Evolutionary conservation across 2,888 invertebrate genomes (phyloP).

Genomic region (Calliphora vomitoria): DNA sequence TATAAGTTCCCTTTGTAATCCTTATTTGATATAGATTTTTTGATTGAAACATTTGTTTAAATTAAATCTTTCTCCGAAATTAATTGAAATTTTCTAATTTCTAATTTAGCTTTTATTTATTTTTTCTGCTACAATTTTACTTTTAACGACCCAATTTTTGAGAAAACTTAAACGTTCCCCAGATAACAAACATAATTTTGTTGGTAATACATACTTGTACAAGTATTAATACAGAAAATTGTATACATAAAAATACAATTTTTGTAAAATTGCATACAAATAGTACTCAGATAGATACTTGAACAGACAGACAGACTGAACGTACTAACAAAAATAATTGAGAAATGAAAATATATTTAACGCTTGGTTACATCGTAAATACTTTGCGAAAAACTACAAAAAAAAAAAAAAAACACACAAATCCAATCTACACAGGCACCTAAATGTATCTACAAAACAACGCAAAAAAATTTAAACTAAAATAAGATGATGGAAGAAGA

Average conservation of each 20-base stretch:
- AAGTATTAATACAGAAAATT: constrained; percentile 29
- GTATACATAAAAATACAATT: constrained; percentile 37
- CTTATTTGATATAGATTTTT: no score
- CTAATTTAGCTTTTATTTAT: constrained; percentile 4
- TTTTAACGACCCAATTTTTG: constrained; percentile 58
- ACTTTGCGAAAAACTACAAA: constrained; percentile 10
- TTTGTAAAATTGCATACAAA: constrained; percentile 22
- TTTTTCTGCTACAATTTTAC: constrained; percentile 8
- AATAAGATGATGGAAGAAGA: constrained; percentile 41
- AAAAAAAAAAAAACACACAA: constrained; percentile 22
- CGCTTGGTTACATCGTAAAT: constrained; percentile 65
- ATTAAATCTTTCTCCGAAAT: background rate
- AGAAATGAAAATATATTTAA: constrained; percentile 67
- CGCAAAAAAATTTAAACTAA: constrained; percentile 36
- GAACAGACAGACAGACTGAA: background rate
- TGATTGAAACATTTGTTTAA: no score
- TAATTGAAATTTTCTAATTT: constrained; percentile 9
- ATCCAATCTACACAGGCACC: constrained; percentile 30
- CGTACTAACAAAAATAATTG: constrained; percentile 47
- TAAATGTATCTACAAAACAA: constrained; percentile 28
- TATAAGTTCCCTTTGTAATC: no score
- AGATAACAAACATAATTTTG: constrained; percentile 41
- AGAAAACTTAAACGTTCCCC: constrained; percentile 44
- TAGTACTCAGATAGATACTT: background rate
- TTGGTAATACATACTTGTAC: background rate